Conservation (phyloP, 2,113 vertebrate genomes). For the Eublepharis macularius region DNA sequence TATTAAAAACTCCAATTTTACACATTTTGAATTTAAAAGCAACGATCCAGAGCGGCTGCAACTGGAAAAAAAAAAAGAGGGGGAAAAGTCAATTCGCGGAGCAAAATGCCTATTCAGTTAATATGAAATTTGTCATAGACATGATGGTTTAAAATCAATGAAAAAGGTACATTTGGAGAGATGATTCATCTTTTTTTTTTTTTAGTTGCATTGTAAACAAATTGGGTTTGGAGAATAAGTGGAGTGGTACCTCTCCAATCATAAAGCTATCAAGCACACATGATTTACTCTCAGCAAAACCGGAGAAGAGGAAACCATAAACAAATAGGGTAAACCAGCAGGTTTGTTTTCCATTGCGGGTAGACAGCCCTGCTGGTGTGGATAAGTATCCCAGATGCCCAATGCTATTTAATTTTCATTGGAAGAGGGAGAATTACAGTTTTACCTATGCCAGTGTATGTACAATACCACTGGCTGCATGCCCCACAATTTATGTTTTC, state of each 20-base stretch:
- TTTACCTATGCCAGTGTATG: no score
- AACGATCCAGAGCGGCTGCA: constrained; percentile 21
- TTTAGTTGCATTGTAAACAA: background rate
- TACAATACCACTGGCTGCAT: no score
- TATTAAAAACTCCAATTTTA: constrained; percentile 66
- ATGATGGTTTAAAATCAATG: background rate
- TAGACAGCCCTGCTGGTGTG: no score
- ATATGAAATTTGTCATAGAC: constrained; percentile 12
- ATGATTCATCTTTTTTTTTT: background rate
- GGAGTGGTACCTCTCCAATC: background rate
- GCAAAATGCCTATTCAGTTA: background rate
- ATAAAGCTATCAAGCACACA: constrained; percentile 16
- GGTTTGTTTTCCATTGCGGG: no score
- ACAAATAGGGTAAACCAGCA: background rate
- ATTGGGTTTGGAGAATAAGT: background rate
- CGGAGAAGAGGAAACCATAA: constrained; percentile 7
- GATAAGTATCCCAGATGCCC: no score
- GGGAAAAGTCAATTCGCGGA: constrained; percentile 1
- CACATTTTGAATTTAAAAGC: constrained; percentile 44
- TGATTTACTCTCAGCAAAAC: constrained; percentile 27
- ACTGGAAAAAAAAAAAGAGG: background rate
- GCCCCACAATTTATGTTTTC: no score
- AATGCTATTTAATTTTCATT: no score
- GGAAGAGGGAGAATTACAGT: no score
- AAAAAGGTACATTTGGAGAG: background rate